Conservation (phyloP, 2,888 invertebrate species). For the Agrochola lota region DNA sequence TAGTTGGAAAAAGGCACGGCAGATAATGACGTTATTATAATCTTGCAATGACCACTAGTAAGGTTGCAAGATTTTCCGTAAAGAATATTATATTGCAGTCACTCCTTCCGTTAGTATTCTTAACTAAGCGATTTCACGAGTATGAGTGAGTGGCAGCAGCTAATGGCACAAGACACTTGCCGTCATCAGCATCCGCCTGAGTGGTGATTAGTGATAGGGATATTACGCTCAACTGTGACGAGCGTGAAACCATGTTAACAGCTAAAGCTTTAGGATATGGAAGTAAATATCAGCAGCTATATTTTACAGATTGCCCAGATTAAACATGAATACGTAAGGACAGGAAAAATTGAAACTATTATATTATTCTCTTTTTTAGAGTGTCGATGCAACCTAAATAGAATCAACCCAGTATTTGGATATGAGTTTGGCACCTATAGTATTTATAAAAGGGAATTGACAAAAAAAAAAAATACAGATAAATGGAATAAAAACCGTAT, state of each 20-base stretch:
- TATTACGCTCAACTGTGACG: not conserved
- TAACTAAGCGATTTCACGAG: not conserved
- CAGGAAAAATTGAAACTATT: not conserved
- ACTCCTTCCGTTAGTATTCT: not conserved
- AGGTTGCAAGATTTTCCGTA: not conserved
- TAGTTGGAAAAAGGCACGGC: too few species aligned
- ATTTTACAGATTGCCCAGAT: not conserved
- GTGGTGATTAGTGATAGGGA: conserved; percentile 19
- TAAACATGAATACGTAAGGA: not conserved
- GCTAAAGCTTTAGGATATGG: not conserved
- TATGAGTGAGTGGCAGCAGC: conserved; percentile 27
- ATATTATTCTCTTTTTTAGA: not conserved
- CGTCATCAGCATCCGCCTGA: conserved; percentile 13
- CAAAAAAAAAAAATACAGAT: not conserved
- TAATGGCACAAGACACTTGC: conserved; percentile 29
- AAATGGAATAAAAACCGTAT: not conserved
- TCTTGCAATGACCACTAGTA: not conserved
- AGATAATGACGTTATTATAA: not conserved
- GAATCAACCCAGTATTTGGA: not conserved
- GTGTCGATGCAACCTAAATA: too few species aligned
- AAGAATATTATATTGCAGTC: not conserved
- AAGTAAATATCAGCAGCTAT: too few species aligned
- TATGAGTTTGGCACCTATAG: too few species aligned
- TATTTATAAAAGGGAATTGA: not conserved
- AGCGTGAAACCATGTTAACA: not conserved